These are phyloP conservation scores for Octodonta nipae DNA, from an alignment of 2,888 invertebrate genomes.

Conservation along the genomic window DNA sequence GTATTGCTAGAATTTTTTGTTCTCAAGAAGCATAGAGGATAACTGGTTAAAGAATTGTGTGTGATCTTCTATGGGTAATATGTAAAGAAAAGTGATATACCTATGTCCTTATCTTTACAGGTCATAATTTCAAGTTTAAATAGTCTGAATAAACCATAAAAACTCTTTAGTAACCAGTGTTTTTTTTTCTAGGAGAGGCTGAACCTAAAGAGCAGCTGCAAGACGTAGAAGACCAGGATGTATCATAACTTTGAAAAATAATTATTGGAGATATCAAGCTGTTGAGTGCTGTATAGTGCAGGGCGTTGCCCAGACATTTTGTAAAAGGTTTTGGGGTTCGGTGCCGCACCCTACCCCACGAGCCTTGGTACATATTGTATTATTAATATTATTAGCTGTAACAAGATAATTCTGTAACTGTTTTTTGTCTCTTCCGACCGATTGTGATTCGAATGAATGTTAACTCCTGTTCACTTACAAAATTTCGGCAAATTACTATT, in stretches of 20 bases:
- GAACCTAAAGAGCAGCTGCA: conserved; percentile 84
- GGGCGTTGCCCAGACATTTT: conserved; percentile 18
- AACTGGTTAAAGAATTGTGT: no score
- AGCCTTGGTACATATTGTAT: conserved; percentile 33
- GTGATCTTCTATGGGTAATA: no score
- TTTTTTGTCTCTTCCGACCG: conserved; percentile 20
- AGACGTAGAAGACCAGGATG: conserved; percentile 90
- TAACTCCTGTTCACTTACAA: no score
- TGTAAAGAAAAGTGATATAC: no score
- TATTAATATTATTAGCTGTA: conserved; percentile 32
- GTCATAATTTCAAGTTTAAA: no score
- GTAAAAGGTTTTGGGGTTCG: conserved; percentile 10
- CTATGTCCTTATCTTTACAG: no score
- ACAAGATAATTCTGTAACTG: conserved; percentile 25
- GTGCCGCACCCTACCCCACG: conserved; percentile 12
- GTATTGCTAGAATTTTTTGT: no score
- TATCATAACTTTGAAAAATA: conserved; percentile 58
- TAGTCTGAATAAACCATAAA: no score
- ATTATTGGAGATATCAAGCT: conserved; percentile 8
- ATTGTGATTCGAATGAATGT: conserved; percentile 14
- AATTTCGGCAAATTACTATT: no score
- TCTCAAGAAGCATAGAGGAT: no score
- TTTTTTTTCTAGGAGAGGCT: conserved; percentile 56
- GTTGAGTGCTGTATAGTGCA: conserved; percentile 28
- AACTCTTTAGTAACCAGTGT: neutral